These are phyloP conservation scores for Apamea crenata DNA, from an alignment of 2,888 invertebrate genomes.

Conservation along the genomic window DNA sequence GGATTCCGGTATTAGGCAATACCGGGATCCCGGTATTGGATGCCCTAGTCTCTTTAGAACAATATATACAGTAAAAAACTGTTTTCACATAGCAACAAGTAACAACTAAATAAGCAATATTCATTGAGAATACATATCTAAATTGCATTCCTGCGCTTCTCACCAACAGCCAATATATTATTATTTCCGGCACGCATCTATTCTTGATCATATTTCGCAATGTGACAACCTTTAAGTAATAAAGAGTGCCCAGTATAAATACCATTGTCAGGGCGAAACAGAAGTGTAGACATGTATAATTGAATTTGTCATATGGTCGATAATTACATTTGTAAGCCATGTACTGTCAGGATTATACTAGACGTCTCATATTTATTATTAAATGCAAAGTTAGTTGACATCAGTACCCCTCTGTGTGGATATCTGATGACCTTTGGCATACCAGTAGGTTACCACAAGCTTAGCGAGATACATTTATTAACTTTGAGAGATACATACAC, in stretches of 20 bases:
- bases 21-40: too few relatives aligned
- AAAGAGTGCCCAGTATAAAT: background rate
- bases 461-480: too few relatives aligned
- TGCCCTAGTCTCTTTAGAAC: background rate
- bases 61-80: background rate
- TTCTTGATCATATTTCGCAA: slow-evolving; percentile 25
- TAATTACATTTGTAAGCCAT: background rate
- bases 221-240: background rate
- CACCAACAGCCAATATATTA: slow-evolving; percentile 22
- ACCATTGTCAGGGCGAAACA: background rate
- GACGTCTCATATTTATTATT: background rate
- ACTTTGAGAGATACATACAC: background rate
- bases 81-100: background rate
- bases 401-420: background rate
- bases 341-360: background rate
- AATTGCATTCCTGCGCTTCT: slow-evolving; percentile 41
- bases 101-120: slow-evolving; percentile 5
- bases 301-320: background rate
- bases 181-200: slow-evolving; percentile 41
- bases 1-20: too few relatives aligned
- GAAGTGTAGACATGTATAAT: background rate
- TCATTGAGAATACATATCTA: slow-evolving; percentile 28
- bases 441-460: background rate
- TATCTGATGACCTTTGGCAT: slow-evolving; percentile 2
- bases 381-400: background rate